Base-by-base conservation (phyloP, 2,888 invertebrate genomes). In the Hyposoter dolosus region DNA sequence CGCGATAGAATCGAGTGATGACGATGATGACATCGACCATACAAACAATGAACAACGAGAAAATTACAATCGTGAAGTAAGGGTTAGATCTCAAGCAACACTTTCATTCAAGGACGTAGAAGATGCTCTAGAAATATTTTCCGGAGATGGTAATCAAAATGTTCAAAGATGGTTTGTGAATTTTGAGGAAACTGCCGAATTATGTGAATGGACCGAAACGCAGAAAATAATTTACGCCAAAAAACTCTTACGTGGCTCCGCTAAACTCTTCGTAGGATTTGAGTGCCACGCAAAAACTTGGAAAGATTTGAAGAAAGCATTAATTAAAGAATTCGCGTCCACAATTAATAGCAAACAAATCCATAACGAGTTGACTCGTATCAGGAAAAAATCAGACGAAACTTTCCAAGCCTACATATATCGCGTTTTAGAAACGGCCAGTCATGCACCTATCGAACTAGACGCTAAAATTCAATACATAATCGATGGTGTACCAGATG, bases 341-440 rank as follows among this genome's bases (percentile, higher is more conserved):
- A 82, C 83, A 4, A 47, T 82, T 12, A 86, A 85, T 65, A 86
- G 86, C 56, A 79, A 83, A 23, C 17, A 69, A 15, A 68, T 89
- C 10, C 87, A 88, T 47, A 40, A 74, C 10, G 56, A 77, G 32
- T 63, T 89, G 9, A 23, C 66, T 15, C 32, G 17, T 1, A 65
- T 32, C 12, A 88, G 76, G 28, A 56, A 88, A 19, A 74, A 85
- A 66, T 17, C 15, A 10, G 76, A 77, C 40, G 77, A 77, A 76
- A 50, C 80, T 23, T 86, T 83, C 10, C 84, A 86, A 12, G 87
- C 80, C 35, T 88, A 84, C 35, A 50, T 87, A 17, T 89, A 88
- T 63, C 79, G 85, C 0, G 60, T 89, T 47, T 43, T 87, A 23
- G 84, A 88, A 28, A 81, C 86, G 0, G 89, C 87, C 0, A 85